These are phyloP conservation scores for Macrocentrus cingulum DNA, from an alignment of 1,140 invertebrate species.

Conservation along the genomic window DNA sequence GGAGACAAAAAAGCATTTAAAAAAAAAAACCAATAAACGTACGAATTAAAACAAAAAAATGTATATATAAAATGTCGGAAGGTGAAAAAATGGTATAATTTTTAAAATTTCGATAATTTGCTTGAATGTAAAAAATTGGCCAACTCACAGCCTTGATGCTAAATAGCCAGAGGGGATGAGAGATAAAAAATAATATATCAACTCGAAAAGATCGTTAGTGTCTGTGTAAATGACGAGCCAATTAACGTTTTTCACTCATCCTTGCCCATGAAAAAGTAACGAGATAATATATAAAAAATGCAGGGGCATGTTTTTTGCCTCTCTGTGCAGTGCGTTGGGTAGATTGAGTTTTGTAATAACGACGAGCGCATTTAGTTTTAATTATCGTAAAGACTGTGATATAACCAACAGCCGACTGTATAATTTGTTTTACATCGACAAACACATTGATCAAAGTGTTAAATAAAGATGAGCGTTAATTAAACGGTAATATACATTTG, in stretches of 20 bases:
- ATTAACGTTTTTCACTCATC: not conserved
- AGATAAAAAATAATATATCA: not conserved
- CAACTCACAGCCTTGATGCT: too few species aligned
- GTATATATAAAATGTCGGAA: too few species aligned
- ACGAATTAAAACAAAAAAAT: too few species aligned
- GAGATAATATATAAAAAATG: not conserved
- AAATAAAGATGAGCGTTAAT: constrained; percentile 37
- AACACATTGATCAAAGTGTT: constrained; percentile 27
- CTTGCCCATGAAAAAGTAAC: not conserved
- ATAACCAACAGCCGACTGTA: constrained; percentile 41
- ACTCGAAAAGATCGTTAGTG: not conserved
- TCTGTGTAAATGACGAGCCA: not conserved
- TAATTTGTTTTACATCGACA: constrained; percentile 43
- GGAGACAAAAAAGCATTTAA: too few species aligned
- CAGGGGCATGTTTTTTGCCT: not conserved
- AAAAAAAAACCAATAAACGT: too few species aligned
- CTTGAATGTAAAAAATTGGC: too few species aligned
- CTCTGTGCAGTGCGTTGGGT: too few species aligned
- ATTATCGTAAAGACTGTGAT: constrained; percentile 47
- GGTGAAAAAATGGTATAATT: too few species aligned
- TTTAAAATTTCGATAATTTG: too few species aligned
- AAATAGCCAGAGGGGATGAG: too few species aligned
- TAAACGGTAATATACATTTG: constrained; percentile 12
- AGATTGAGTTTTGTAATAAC: constrained; percentile 37
- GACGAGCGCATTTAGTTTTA: constrained; percentile 38